Percentiles rank a stretch among this genome's conserved stretches.
phyloP scores from a whole-genome alignment of 2,797 vertebrate genomes.

The Manis pentadactyla region DNA sequence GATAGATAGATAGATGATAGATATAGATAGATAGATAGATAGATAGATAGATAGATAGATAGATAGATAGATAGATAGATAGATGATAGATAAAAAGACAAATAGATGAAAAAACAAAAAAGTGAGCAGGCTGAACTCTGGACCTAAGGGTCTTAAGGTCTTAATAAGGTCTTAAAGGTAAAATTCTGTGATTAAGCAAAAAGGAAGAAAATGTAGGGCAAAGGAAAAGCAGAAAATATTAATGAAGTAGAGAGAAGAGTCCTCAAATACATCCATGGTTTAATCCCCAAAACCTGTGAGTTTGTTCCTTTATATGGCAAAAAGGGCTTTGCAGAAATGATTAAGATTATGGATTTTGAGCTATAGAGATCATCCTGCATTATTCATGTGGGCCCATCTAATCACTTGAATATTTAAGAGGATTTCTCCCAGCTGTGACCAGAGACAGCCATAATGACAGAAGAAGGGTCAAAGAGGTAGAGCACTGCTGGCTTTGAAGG shows the following conservation, averaged over 20 bases:
- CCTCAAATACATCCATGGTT: neutral
- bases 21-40: neutral
- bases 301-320: neutral
- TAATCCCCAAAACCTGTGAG: neutral
- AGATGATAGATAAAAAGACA: neutral
- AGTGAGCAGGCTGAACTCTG: neutral
- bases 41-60: too few species aligned
- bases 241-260: neutral
- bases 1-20: neutral
- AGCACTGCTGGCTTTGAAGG: neutral
- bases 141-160: neutral
- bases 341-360: neutral
- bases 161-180: neutral
- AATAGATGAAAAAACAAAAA: neutral
- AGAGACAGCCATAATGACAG: neutral
- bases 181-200: neutral
- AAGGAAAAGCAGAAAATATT: neutral
- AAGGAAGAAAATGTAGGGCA: neutral
- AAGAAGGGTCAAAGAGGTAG: neutral
- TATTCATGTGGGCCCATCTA: neutral
- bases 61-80: too few species aligned
- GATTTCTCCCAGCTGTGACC: neutral
- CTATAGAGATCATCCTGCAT: neutral
- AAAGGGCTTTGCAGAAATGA: neutral
- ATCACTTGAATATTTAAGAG: neutral